Evolutionary conservation across 2,888 invertebrate species (phyloP).

Genomic region (Herminia tarsipennalis): DNA sequence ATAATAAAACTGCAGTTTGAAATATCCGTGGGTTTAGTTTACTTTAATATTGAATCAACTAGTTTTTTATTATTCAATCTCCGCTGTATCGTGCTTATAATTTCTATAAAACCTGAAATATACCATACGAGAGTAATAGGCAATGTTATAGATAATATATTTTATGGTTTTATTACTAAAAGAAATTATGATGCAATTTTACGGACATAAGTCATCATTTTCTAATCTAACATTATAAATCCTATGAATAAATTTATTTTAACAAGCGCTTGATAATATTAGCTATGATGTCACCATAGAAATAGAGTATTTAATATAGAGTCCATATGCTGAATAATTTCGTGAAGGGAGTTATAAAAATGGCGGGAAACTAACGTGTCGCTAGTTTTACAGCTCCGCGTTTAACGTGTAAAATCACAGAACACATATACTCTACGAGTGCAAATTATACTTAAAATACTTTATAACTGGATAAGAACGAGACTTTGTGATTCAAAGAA

Average conservation of each 20-base stretch:
- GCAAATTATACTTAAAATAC: too few relatives aligned
- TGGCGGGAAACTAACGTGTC: too few relatives aligned
- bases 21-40: conserved; percentile 39
- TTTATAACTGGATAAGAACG: too few relatives aligned
- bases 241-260: background rate
- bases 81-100: conserved; percentile 21
- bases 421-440: too few relatives aligned
- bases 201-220: background rate
- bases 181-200: background rate
- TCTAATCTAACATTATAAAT: background rate
- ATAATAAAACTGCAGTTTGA: conserved; percentile 28
- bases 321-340: too few relatives aligned
- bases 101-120: conserved; percentile 23
- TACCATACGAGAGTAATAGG: background rate
- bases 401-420: too few relatives aligned
- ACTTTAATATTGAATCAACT: conserved; percentile 30
- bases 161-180: conserved; percentile 6
- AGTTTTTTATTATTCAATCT: conserved; percentile 42
- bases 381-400: too few relatives aligned
- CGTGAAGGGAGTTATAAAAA: too few relatives aligned
- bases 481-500: too few relatives aligned
- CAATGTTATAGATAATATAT: background rate
- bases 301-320: too few relatives aligned
- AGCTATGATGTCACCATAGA: too few relatives aligned
- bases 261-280: too few relatives aligned